Conservation (phyloP, 2,113 vertebrate species). For the Cettia cetti region DNA sequence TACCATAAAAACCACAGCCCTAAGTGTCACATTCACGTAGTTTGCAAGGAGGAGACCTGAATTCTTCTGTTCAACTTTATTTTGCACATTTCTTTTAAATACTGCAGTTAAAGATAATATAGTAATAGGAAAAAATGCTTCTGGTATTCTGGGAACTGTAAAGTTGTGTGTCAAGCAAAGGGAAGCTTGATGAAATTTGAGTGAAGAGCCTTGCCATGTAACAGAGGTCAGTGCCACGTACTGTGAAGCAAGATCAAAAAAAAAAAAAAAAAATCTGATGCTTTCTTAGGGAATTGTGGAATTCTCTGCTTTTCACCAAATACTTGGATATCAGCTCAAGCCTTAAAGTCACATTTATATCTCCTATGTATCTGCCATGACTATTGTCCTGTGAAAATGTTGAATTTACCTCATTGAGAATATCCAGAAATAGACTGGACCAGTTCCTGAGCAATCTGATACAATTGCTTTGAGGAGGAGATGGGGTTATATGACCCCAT, state of each 20-base stretch:
- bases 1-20: neutral
- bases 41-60: neutral
- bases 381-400: neutral
- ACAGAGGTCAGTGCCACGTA: neutral
- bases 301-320: neutral
- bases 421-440: neutral
- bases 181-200: neutral
- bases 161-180: neutral
- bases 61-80: neutral
- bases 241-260: neutral
- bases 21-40: neutral
- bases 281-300: neutral
- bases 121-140: neutral
- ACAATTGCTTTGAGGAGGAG: neutral
- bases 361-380: neutral
- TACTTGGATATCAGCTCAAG: neutral
- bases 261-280: neutral
- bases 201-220: neutral
- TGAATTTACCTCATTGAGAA: neutral
- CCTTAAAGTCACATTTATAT: neutral
- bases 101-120: neutral
- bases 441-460: neutral
- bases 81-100: neutral
- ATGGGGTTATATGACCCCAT: neutral
- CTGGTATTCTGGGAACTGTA: neutral